phyloP scores from a whole-genome alignment of 2,797 vertebrate species.

The Chaetophractus vellerosus region DNA sequence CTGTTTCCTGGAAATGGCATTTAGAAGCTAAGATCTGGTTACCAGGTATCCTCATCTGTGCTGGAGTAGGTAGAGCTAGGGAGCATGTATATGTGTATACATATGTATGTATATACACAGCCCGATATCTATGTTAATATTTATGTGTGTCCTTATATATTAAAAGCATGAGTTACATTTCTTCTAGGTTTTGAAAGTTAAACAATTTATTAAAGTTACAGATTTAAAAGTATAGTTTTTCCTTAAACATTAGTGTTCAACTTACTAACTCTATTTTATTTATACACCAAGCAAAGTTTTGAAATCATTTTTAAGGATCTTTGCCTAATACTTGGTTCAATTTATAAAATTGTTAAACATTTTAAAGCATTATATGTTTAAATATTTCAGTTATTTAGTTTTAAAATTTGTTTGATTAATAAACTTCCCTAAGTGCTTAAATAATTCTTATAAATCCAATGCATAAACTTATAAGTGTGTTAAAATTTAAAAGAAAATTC shows the following conservation, averaged over 20 bases:
- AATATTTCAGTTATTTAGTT: not conserved
- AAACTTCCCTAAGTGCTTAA: not conserved
- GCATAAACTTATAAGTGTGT: not conserved
- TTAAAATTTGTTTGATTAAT: not conserved
- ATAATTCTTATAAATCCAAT: not conserved
- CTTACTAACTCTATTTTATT: not conserved
- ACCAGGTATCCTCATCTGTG: not conserved
- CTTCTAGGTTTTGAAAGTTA: not conserved
- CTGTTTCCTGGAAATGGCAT: not conserved
- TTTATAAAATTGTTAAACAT: not conserved
- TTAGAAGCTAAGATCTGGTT: not conserved
- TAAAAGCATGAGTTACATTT: not conserved
- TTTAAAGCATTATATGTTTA: not conserved
- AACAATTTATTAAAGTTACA: too few species aligned
- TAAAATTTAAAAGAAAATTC: not conserved
- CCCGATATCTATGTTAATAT: not conserved
- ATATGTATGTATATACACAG: not conserved
- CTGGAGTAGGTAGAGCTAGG: not conserved
- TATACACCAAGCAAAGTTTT: not conserved
- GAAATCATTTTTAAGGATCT: not conserved
- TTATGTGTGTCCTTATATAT: not conserved
- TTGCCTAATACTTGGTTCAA: not conserved
- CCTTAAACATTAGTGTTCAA: too few species aligned
- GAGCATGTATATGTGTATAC: not conserved
- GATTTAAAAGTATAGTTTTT: too few species aligned